Evolutionary conservation across 2,113 vertebrate species (phyloP), one percentile per base, ranked within the genome.

Genomic region (Pipa parva): DNA sequence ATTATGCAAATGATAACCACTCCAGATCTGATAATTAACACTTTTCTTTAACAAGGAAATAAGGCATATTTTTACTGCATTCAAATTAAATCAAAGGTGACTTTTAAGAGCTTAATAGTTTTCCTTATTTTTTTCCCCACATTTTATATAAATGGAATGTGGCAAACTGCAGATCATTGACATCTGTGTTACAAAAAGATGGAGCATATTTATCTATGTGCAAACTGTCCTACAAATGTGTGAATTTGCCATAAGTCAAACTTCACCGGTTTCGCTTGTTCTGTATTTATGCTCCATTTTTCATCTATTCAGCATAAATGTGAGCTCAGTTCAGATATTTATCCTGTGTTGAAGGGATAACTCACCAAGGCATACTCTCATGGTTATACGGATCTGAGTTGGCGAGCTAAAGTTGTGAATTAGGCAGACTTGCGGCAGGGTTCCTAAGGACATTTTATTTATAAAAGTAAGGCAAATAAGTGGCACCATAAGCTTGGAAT

Each of bases 151-250:
- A 18, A 58, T 58, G 25, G 27, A 57, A 67, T 60, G 50, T 42
- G 46, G 33, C 54, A 31, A 69, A 69, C 60, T 69, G 48, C 48
- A 60, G 48, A 69, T 39, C 37, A 45, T 57, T 37, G 51, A 55
- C 66, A 69, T 59, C 58, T 61, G 66, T 69, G 57, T 69, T 61
- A 48, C 48, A 20, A 24, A 45, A 39, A 61, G 57, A 60, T 17
- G 61, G 60, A 54, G 25, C 33, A 61, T 69, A 69, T 69, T 61
- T 61, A 69, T 49, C 52, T 69, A 57, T 69, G 66, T 61, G 48
- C 48, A n/a, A 17, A n/a, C n/a, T n/a, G n/a, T n/a, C n/a, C n/a
- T n/a, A n/a, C n/a, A n/a, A n/a, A n/a, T n/a, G n/a, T n/a, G n/a
- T n/a, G n/a, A n/a, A n/a, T n/a, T n/a, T n/a, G n/a, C n/a, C n/a